These are phyloP conservation scores for Galerucella calmariensis DNA, from an alignment of 2,888 invertebrate genomes.

Conservation along the genomic window DNA sequence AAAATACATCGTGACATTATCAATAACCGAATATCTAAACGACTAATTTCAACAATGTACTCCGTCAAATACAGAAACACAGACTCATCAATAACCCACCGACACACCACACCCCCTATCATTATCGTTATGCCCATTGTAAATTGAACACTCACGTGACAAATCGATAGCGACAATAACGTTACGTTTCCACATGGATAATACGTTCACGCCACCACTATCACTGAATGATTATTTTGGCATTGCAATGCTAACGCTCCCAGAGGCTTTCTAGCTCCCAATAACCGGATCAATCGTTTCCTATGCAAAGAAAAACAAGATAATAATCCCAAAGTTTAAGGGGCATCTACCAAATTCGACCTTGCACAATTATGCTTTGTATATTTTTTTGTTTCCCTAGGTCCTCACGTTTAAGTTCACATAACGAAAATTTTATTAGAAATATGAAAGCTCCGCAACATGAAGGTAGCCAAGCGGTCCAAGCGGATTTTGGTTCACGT, in stretches of 20 bases:
- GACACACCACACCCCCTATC: constrained; percentile 30
- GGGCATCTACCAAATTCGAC: too few relatives aligned
- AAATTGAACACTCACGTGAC: constrained; percentile 42
- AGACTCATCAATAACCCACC: constrained; percentile 40
- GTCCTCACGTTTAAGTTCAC: too few relatives aligned
- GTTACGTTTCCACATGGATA: constrained; percentile 26
- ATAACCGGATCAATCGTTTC: too few relatives aligned
- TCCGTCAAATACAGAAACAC: constrained; percentile 31
- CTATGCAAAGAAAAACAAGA: too few relatives aligned
- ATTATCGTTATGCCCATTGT: constrained; percentile 38
- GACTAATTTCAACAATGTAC: constrained; percentile 33
- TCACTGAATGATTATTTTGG: constrained; percentile 25
- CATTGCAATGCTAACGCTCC: not conserved
- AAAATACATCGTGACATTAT: constrained; percentile 20
- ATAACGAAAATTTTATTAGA: too few relatives aligned
- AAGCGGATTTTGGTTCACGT: too few relatives aligned
- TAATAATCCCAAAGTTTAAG: too few relatives aligned
- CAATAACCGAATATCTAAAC: constrained; percentile 26
- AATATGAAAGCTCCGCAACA: too few relatives aligned
- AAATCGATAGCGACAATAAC: constrained; percentile 36
- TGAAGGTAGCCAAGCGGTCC: too few relatives aligned
- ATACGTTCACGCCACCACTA: constrained; percentile 32
- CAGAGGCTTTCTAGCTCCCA: not conserved
- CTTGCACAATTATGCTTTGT: too few relatives aligned
- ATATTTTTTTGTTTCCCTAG: too few relatives aligned